Conservation (phyloP, 2,797 vertebrate genomes). For the Bovichtus diacanthus region DNA sequence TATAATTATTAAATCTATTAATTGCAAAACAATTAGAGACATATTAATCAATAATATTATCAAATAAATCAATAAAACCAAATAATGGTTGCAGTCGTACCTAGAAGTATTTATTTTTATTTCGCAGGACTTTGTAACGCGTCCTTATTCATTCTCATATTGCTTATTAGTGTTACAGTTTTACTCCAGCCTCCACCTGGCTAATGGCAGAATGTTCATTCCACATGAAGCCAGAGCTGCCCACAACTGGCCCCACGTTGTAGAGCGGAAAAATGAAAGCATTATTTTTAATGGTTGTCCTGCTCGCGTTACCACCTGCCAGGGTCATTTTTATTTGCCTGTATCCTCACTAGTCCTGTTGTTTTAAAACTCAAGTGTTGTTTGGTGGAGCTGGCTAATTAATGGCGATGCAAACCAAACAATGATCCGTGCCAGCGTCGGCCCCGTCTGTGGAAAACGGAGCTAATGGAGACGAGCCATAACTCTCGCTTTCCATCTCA, state of each 20-base stretch:
- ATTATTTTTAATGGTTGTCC: background rate
- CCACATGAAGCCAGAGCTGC: background rate
- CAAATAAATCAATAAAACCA: background rate
- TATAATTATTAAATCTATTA: background rate
- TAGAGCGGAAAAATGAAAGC: background rate
- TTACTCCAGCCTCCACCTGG: background rate
- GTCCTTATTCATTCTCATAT: background rate
- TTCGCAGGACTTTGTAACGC: background rate
- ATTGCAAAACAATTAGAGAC: background rate
- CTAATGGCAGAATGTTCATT: background rate
- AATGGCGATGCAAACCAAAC: slow-evolving; percentile 42
- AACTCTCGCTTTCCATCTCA: slow-evolving; percentile 61
- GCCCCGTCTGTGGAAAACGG: slow-evolving; percentile 29
- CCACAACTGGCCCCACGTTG: background rate
- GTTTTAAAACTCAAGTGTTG: slow-evolving; percentile 12
- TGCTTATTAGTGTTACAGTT: background rate
- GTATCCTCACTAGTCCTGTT: background rate
- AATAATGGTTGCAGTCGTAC: background rate
- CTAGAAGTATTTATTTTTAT: background rate
- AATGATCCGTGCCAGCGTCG: background rate
- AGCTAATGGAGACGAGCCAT: slow-evolving; percentile 53
- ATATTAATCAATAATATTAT: too few species aligned
- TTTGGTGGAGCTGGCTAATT: slow-evolving; percentile 23
- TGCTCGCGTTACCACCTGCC: slow-evolving; percentile 9
- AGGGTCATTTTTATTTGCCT: background rate